phyloP scores from a whole-genome alignment of 2,113 vertebrate species.

The Petromus typicus region DNA sequence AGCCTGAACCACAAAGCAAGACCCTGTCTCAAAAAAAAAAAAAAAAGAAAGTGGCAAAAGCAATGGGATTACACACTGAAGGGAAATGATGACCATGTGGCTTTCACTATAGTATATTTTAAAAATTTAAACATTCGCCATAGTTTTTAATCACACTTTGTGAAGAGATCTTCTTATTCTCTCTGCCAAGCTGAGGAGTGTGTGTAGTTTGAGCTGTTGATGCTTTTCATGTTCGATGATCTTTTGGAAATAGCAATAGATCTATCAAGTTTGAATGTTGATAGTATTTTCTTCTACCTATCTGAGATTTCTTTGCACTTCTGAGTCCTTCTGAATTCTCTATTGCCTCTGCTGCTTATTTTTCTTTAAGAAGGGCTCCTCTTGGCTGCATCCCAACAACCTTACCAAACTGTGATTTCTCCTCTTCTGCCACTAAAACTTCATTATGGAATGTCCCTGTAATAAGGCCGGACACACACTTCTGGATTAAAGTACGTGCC shows the following conservation, averaged over 20 bases:
- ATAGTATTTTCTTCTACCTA: background rate
- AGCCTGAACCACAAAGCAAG: too few species aligned
- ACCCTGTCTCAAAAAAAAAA: too few species aligned
- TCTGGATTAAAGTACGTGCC: slow-evolving; percentile 56
- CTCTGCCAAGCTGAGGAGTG: background rate
- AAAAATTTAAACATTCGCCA: background rate
- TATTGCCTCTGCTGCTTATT: background rate
- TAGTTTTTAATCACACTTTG: background rate
- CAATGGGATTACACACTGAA: background rate
- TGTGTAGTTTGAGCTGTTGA: background rate
- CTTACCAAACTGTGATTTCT: background rate
- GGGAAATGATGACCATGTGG: background rate
- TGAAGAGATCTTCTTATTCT: too few species aligned
- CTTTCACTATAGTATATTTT: background rate
- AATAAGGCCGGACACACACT: slow-evolving; percentile 21
- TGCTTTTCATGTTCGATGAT: background rate
- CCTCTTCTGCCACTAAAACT: background rate
- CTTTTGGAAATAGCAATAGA: background rate
- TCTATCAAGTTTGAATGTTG: background rate
- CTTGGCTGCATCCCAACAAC: background rate
- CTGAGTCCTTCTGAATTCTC: background rate
- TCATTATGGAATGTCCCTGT: slow-evolving; percentile 31
- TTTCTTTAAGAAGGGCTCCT: background rate
- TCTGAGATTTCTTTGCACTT: background rate
- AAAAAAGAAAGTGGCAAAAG: background rate